phyloP scores from a whole-genome alignment of 1,140 invertebrate genomes.

The Phthorimaea operculella region DNA sequence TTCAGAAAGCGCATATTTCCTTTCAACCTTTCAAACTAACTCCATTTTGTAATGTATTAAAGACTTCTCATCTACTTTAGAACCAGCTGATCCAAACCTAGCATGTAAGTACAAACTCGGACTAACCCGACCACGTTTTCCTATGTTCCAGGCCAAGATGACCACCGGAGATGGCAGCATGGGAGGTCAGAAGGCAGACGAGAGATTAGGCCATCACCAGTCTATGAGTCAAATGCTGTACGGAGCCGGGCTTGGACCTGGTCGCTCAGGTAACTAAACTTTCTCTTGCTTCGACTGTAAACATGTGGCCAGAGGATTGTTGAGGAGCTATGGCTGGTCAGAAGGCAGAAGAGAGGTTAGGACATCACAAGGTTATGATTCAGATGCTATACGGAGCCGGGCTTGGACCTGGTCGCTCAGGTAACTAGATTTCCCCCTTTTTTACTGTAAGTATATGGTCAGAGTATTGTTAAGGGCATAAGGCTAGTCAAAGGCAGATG shows the following conservation, averaged over 20 bases:
- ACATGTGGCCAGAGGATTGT: too few relatives aligned
- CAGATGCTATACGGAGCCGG: constrained; percentile 66
- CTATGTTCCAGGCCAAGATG: constrained; percentile 70
- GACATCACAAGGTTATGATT: constrained; percentile 49
- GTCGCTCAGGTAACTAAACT: constrained; percentile 48
- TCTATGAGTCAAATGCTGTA: constrained; percentile 68
- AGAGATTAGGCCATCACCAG: constrained; percentile 58
- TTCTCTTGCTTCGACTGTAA: background rate
- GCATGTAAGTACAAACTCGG: too few relatives aligned
- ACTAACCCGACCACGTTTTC: background rate
- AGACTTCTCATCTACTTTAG: too few relatives aligned
- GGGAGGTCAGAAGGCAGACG: constrained; percentile 55
- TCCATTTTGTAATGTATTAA: too few relatives aligned
- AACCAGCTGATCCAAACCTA: too few relatives aligned
- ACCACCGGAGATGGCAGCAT: constrained; percentile 63
- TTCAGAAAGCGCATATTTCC: too few relatives aligned
- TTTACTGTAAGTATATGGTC: too few relatives aligned
- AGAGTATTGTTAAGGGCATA: too few relatives aligned
- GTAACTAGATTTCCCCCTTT: constrained; percentile 18
- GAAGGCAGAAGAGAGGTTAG: too few relatives aligned
- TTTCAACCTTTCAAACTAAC: too few relatives aligned
- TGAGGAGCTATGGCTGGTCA: too few relatives aligned
- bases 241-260: constrained; percentile 58
- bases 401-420: constrained; percentile 60
- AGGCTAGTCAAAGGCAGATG: too few relatives aligned